Evolutionary conservation across 2,797 vertebrate species (phyloP), one percentile per base, ranked within the genome.

Genomic region (Micrastur ruficollis): DNA sequence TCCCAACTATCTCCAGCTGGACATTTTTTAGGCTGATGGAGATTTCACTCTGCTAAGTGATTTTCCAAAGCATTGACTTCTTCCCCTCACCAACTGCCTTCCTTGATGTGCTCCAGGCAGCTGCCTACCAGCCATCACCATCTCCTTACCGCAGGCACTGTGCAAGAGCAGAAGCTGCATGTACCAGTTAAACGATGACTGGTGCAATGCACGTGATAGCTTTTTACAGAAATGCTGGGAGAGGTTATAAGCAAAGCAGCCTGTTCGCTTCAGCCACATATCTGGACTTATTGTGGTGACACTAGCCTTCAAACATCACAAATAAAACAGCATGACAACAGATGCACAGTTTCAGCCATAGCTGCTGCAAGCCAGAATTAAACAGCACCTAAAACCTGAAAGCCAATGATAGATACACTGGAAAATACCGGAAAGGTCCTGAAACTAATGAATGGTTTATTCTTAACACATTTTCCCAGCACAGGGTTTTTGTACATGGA

Each of bases 191-290:
- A 38, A 10, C 14, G 0, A 6, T 0, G 18, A 25, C 38, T n/a
- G 68, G 38, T 18, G 66, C 2, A 2, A 3, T n/a, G 31, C 62
- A 80, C 1, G 0, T 3, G 34, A 22, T 2, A 26, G 47, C 16
- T n/a, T 34, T 34, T 32, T 42, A 29, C 38, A 50, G 65, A 81
- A 81, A 34, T 14, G 36, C 62, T 65, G 40, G 31, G 23, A 68
- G 42, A 66, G 46, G 71, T 26, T 61, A 5, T 47, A 61, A 62
- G 17, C 26, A 65, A 55, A 8, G 22, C 79, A 70, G 42, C 27
- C 73, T n/a, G 11, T 36, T 25, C 8, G n/a, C 36, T 36, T 71
- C 72, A 81, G 32, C 56, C 65, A 23, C 0, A 10, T 17, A 27
- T 38, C 58, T 40, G 21, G 58, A 17, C 9, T 81, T 50, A 8